A percentile compares a stretch with the other conserved stretches of the same genome.
phyloP scores from a whole-genome alignment of 2,888 invertebrate species.

The Oasisia sp. region DNA sequence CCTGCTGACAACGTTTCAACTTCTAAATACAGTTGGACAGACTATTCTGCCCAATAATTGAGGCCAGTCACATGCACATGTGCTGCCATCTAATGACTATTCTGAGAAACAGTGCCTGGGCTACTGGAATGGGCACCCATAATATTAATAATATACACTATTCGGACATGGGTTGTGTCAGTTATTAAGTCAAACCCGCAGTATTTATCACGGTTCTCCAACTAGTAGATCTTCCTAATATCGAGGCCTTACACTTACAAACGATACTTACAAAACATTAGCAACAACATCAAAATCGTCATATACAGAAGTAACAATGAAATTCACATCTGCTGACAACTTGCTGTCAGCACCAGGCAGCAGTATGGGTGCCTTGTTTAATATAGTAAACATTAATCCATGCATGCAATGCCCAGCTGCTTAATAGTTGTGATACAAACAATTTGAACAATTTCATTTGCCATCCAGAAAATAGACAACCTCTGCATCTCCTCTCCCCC shows the following conservation, averaged over 20 bases:
- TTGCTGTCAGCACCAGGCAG: not conserved
- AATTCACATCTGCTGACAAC: not conserved
- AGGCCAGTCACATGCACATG: not conserved
- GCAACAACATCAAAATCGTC: slow-evolving; percentile 10
- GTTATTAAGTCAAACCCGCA: not conserved
- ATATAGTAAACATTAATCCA: not conserved
- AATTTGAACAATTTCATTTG: not conserved
- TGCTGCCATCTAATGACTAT: slow-evolving; percentile 1
- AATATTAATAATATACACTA: not conserved
- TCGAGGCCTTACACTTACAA: not conserved
- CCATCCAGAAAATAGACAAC: not conserved
- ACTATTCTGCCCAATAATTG: not conserved
- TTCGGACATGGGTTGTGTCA: not conserved
- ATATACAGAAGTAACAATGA: slow-evolving; percentile 11
- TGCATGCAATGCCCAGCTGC: not conserved
- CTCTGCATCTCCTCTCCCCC: not conserved
- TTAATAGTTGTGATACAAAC: not conserved
- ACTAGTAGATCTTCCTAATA: not conserved
- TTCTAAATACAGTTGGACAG: not conserved
- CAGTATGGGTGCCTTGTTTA: not conserved
- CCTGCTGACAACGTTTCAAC: not conserved
- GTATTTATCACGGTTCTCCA: not conserved
- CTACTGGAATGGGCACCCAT: not conserved
- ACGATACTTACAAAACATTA: slow-evolving; percentile 6
- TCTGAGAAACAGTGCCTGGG: not conserved